Conservation (phyloP, 1,140 invertebrate species). For the Trachymyrmex septentrionalis region DNA sequence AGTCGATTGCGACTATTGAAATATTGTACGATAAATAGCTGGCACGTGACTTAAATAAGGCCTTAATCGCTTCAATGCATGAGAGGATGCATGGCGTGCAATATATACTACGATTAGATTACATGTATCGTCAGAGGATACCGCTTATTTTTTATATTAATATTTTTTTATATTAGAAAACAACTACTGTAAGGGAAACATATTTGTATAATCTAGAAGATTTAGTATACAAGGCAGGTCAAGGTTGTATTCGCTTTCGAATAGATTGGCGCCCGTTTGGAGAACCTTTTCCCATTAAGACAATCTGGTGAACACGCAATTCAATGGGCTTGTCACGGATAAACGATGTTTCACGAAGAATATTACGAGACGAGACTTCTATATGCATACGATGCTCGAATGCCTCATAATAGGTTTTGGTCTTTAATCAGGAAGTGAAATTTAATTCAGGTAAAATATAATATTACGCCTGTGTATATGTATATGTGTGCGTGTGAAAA, state of each 20-base stretch:
- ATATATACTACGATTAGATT: slow-evolving; percentile 20
- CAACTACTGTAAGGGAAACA: neutral
- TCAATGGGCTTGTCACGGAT: slow-evolving; percentile 41
- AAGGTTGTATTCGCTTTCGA: slow-evolving; percentile 24
- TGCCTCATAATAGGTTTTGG: slow-evolving; percentile 25
- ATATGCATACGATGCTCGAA: slow-evolving; percentile 5
- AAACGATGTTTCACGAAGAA: slow-evolving; percentile 1
- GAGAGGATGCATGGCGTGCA: neutral
- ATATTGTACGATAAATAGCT: neutral
- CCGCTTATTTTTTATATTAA: neutral
- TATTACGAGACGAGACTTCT: neutral
- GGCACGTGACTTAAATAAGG: neutral
- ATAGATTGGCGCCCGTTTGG: neutral
- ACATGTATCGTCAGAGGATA: neutral
- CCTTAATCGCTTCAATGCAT: neutral
- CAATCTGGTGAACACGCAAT: slow-evolving; percentile 4
- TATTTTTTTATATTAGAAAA: neutral
- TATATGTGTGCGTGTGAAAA: neutral
- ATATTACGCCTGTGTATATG: neutral
- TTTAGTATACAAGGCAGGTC: neutral
- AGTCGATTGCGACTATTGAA: slow-evolving; percentile 2
- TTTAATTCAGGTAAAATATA: slow-evolving; percentile 24
- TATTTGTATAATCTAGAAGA: neutral
- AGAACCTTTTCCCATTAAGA: neutral
- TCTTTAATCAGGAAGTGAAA: slow-evolving; percentile 21